These are phyloP conservation scores for Habropoda laboriosa DNA, from an alignment of 1,140 invertebrate species.

Conservation along the genomic window DNA sequence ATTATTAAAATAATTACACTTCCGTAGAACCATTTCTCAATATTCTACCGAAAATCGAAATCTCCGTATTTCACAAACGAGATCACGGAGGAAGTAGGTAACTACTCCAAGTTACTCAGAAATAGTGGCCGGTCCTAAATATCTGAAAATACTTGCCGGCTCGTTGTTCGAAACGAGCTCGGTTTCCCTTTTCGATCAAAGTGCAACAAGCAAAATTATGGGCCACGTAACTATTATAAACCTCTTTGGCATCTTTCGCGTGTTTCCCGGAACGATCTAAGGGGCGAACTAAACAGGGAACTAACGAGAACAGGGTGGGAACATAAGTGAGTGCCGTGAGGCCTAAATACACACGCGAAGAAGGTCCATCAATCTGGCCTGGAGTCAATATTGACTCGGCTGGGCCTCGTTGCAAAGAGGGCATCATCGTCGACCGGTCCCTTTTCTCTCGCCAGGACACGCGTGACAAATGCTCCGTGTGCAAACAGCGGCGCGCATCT, in stretches of 20 bases:
- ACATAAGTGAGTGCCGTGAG: slow-evolving; percentile 78
- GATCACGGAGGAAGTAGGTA: too few relatives aligned
- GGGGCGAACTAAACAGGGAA: slow-evolving; percentile 5
- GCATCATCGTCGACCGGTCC: slow-evolving; percentile 76
- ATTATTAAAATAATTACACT: slow-evolving; percentile 14
- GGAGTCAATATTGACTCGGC: slow-evolving; percentile 81
- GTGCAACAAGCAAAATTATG: not conserved
- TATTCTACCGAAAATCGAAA: not conserved
- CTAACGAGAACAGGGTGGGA: slow-evolving; percentile 65
- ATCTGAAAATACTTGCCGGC: too few relatives aligned
- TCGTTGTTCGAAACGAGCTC: too few relatives aligned
- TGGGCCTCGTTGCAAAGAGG: slow-evolving; percentile 80
- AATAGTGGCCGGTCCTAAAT: too few relatives aligned
- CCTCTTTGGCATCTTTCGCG: not conserved
- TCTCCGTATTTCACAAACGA: not conserved
- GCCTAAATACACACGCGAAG: slow-evolving; percentile 76
- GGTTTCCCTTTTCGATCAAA: not conserved
- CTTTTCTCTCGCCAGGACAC: slow-evolving; percentile 78
- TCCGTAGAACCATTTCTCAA: not conserved
- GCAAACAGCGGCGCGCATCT: slow-evolving; percentile 81
- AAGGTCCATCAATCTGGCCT: slow-evolving; percentile 80
- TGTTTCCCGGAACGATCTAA: slow-evolving; percentile 9
- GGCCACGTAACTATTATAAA: not conserved
- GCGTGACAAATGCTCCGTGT: slow-evolving; percentile 81
- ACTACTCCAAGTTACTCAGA: too few relatives aligned